These are phyloP conservation scores for Alethe castanea DNA, from an alignment of 2,113 vertebrate genomes.

Conservation along the genomic window DNA sequence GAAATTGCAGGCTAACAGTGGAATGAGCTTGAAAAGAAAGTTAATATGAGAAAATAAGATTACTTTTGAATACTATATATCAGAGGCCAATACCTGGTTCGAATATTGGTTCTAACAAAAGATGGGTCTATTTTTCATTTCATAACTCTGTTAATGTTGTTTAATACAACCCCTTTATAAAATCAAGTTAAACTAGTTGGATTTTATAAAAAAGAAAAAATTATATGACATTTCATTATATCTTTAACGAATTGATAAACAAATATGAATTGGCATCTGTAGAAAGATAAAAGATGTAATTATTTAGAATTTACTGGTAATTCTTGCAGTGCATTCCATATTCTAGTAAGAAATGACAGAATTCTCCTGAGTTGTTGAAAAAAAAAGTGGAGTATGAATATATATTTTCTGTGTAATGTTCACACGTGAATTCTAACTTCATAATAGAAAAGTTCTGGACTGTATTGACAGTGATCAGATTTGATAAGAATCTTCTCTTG, in stretches of 20 bases:
- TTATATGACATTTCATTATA: neutral
- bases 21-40: conserved; percentile 29
- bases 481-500: neutral
- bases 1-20: conserved; percentile 25
- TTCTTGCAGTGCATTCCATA: neutral
- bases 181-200: neutral
- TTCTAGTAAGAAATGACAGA: neutral
- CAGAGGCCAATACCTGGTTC: neutral
- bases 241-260: neutral
- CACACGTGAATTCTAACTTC: neutral
- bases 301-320: neutral
- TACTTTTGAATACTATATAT: neutral
- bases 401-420: neutral
- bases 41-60: conserved; percentile 41
- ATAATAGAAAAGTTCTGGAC: neutral
- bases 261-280: neutral
- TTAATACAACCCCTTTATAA: neutral
- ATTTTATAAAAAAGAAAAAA: neutral
- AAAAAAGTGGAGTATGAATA: neutral
- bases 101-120: conserved; percentile 2
- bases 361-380: neutral
- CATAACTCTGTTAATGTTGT: neutral
- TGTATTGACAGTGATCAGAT: neutral
- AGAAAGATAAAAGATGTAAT: neutral
- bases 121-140: neutral